Percentiles rank a stretch among this genome's conserved stretches.
These are phyloP conservation scores for Dyspetes luteomarginatus DNA, from an alignment of 2,888 invertebrate genomes.

Conservation along the genomic window DNA sequence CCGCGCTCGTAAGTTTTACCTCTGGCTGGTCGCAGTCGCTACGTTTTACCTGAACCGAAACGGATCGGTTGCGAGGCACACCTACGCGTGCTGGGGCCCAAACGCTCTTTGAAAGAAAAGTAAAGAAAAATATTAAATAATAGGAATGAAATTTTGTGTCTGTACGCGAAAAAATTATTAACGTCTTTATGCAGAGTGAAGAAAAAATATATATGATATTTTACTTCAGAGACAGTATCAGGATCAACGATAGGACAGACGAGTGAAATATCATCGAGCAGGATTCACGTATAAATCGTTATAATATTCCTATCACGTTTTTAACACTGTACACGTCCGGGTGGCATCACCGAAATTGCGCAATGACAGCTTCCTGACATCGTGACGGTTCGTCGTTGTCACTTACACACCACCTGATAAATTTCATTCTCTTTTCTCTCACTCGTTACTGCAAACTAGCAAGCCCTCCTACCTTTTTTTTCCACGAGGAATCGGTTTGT, in stretches of 20 bases:
- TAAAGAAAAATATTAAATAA: not conserved
- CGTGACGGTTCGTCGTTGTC: not conserved
- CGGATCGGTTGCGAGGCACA: conserved; percentile 23
- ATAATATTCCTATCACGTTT: conserved; percentile 54
- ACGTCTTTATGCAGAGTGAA: not conserved
- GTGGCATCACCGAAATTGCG: conserved; percentile 54
- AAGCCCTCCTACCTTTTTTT: not conserved
- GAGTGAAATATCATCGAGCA: conserved; percentile 39
- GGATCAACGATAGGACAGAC: conserved; percentile 9
- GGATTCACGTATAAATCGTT: conserved; percentile 24
- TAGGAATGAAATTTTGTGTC: not conserved
- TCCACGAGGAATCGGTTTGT: conserved; percentile 11
- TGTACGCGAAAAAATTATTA: not conserved
- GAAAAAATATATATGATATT: not conserved
- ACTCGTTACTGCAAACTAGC: conserved; percentile 1
- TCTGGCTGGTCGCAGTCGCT: conserved; percentile 44
- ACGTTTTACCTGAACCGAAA: conserved; percentile 32
- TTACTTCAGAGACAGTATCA: not conserved
- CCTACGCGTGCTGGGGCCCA: not conserved
- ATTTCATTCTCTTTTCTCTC: conserved; percentile 3
- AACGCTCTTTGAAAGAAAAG: not conserved
- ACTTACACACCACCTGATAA: conserved; percentile 20
- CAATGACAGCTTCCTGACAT: conserved; percentile 42
- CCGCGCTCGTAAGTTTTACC: conserved; percentile 55
- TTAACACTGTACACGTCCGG: conserved; percentile 19